These are phyloP conservation scores for Propithecus perrieri DNA, from an alignment of 2,797 vertebrate genomes.

Conservation along the genomic window DNA sequence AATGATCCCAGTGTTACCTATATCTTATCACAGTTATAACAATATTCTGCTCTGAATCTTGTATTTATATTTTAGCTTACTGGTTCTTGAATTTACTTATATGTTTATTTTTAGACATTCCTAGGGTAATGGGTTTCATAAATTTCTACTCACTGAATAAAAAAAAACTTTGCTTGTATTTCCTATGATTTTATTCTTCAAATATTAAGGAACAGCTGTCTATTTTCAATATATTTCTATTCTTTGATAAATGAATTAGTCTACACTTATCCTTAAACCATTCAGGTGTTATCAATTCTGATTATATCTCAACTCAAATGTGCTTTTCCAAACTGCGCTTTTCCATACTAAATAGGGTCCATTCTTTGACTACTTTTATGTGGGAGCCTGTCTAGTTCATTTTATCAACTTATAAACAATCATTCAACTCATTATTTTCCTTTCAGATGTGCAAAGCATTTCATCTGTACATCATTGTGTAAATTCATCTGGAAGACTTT, in stretches of 20 bases:
- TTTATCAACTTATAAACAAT: background rate
- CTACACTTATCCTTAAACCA: background rate
- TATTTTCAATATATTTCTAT: background rate
- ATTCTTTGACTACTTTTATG: background rate
- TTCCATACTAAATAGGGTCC: background rate
- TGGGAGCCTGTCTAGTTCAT: background rate
- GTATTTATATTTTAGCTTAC: background rate
- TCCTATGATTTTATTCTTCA: conserved; percentile 29
- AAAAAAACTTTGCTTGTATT: background rate
- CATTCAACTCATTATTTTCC: background rate
- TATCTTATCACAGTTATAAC: background rate
- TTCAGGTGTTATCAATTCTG: background rate
- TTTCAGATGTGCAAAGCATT: background rate
- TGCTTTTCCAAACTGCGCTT: background rate
- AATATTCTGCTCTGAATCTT: background rate
- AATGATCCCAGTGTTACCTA: background rate
- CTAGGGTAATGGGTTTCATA: conserved; percentile 11
- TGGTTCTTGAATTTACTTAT: conserved; percentile 18
- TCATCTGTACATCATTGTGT: background rate
- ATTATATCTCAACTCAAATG: background rate
- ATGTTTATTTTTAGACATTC: conserved; percentile 25
- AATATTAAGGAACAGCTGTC: background rate
- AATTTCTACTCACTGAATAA: conserved; percentile 18
- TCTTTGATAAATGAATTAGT: background rate
- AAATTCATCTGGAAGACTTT: background rate